These are phyloP conservation scores for Lytechinus pictus DNA, from an alignment of 35 echinoderm and acorn worm species.

Conservation along the genomic window DNA sequence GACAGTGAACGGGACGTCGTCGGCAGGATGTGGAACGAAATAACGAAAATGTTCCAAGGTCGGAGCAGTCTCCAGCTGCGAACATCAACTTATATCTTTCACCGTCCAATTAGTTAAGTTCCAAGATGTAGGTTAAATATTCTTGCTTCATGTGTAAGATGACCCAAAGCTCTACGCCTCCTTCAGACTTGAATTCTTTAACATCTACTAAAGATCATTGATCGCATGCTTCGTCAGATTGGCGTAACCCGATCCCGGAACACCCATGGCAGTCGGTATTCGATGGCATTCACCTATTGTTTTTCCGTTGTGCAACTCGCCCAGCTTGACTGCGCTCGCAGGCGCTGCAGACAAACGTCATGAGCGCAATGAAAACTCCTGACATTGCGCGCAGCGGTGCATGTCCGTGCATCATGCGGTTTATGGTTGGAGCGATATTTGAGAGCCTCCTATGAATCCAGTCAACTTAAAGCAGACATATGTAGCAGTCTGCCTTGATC, in stretches of 20 bases:
- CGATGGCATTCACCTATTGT: slow-evolving; percentile 23
- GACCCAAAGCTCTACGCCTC: not conserved
- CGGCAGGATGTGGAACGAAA: not conserved
- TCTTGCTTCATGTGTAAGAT: not conserved
- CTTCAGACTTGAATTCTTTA: slow-evolving; percentile 33
- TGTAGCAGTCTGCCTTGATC: slow-evolving; percentile 45
- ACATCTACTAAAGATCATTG: slow-evolving; percentile 31
- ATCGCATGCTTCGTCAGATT: not conserved
- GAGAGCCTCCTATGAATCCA: not conserved
- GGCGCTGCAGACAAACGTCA: slow-evolving; percentile 22
- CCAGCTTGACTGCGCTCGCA: slow-evolving; percentile 19
- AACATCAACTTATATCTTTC: not conserved
- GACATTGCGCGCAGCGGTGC: slow-evolving; percentile 49
- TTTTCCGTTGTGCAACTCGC: slow-evolving; percentile 21
- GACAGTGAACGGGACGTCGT: not conserved
- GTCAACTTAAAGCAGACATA: slow-evolving; percentile 27
- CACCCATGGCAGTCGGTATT: not conserved
- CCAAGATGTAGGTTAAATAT: not conserved
- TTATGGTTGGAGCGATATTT: not conserved
- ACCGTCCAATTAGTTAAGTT: not conserved
- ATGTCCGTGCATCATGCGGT: slow-evolving; percentile 25
- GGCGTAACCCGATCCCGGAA: not conserved
- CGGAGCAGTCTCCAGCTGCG: not conserved
- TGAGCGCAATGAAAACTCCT: not conserved
- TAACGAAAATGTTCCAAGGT: not conserved